Evolutionary conservation across 2,797 vertebrate species (phyloP).

Genomic region (Peromyscus melanophrys): DNA sequence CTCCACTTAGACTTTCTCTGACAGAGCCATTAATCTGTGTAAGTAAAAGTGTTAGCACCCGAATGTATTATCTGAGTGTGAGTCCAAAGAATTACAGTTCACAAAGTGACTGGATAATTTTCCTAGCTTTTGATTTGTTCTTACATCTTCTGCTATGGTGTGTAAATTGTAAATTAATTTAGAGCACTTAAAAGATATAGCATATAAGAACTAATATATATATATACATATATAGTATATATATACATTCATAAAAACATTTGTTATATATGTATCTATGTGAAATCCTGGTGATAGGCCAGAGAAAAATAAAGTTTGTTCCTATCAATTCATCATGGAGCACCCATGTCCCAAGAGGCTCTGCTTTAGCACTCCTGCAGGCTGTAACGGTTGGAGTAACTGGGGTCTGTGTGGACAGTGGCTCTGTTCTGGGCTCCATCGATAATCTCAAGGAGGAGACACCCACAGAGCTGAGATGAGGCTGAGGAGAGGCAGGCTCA

Average conservation of each 20-base stretch:
- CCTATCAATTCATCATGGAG: neutral
- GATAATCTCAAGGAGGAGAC: neutral
- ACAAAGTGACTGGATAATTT: constrained; percentile 27
- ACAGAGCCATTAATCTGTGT: constrained; percentile 70
- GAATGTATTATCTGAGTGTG: constrained; percentile 47
- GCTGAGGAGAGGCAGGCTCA: neutral
- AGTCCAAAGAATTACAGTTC: constrained; percentile 56
- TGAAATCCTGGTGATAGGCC: neutral
- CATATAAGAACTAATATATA: neutral
- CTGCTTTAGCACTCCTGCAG: neutral
- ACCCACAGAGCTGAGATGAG: neutral
- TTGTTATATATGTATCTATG: neutral
- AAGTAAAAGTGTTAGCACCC: constrained; percentile 52
- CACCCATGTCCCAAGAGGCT: neutral
- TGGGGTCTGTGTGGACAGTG: neutral
- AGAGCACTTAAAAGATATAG: neutral
- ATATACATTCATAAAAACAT: neutral
- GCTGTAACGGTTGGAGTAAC: neutral
- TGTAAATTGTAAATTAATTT: constrained; percentile 52
- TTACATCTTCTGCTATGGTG: neutral
- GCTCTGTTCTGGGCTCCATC: neutral
- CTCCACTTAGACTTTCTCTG: constrained; percentile 65
- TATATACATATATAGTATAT: neutral
- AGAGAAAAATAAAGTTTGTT: neutral
- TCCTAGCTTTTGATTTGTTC: constrained; percentile 24